phyloP scores from a whole-genome alignment of 2,888 invertebrate genomes.

The Stenotaenia linearis region DNA sequence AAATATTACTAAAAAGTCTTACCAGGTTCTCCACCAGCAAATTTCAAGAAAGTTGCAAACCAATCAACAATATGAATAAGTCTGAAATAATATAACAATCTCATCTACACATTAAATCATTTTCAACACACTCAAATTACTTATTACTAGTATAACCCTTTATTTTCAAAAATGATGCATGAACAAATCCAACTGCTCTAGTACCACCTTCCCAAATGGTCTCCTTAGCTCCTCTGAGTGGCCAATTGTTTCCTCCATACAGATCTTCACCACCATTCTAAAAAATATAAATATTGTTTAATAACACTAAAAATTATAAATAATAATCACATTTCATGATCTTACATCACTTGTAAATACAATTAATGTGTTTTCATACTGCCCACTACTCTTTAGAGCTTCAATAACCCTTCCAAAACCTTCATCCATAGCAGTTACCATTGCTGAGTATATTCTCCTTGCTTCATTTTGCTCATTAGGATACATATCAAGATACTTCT shows the following conservation, averaged over 20 bases:
- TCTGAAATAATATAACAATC: conserved; percentile 38
- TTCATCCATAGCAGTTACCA: conserved; percentile 51
- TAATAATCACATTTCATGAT: background rate
- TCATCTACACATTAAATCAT: no score
- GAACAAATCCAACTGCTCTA: conserved; percentile 48
- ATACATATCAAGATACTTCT: conserved; percentile 37
- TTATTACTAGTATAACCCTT: conserved; percentile 41
- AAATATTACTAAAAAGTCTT: background rate
- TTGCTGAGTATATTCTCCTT: conserved; percentile 42
- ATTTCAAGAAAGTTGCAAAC: conserved; percentile 48
- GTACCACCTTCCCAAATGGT: conserved; percentile 52
- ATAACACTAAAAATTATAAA: background rate
- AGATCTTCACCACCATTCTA: conserved; percentile 39
- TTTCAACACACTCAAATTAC: conserved; percentile 36
- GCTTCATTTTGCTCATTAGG: conserved; percentile 36
- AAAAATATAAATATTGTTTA: background rate
- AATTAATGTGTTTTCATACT: conserved; percentile 50
- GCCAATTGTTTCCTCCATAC: conserved; percentile 45
- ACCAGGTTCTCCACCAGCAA: conserved; percentile 44
- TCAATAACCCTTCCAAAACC: conserved; percentile 48
- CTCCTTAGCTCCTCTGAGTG: conserved; percentile 48
- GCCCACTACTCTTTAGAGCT: conserved; percentile 45
- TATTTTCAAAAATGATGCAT: conserved; percentile 43
- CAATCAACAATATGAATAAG: conserved; percentile 50
- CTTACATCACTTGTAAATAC: conserved; percentile 51